Percentiles rank a stretch among this genome's conserved stretches.
Conservation (phyloP, 2,797 vertebrate species). For the Columba guinea region DNA sequence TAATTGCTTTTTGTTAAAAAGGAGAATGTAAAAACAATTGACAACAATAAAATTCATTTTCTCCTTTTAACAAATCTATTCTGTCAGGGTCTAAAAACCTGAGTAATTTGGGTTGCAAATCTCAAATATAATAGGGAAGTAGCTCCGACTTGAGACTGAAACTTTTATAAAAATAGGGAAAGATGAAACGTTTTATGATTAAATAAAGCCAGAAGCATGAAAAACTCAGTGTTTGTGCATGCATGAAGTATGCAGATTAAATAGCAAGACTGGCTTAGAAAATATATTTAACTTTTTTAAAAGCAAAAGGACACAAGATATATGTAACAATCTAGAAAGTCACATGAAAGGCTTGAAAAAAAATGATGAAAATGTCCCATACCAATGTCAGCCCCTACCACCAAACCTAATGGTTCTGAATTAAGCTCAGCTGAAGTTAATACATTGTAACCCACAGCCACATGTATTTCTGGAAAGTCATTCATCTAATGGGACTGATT, state of each 20-base stretch:
- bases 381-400: not conserved
- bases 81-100: not conserved
- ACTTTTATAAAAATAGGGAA: not conserved
- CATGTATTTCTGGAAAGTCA: not conserved
- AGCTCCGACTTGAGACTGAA: not conserved
- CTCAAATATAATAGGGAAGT: not conserved
- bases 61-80: not conserved
- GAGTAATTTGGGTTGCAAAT: not conserved
- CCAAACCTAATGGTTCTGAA: not conserved
- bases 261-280: not conserved
- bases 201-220: not conserved
- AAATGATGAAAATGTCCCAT: not conserved
- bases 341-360: not conserved
- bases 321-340: not conserved
- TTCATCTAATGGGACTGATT: not conserved
- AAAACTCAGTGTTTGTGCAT: not conserved
- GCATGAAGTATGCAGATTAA: not conserved
- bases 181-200: not conserved
- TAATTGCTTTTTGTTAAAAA: not conserved
- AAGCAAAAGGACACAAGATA: not conserved
- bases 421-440: not conserved
- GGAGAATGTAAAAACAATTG: not conserved
- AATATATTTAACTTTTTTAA: not conserved
- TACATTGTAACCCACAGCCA: not conserved
- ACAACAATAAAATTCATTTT: not conserved